These are phyloP conservation scores for Ylistrum balloti DNA, from an alignment of 1,140 invertebrate species.

Conservation along the genomic window DNA sequence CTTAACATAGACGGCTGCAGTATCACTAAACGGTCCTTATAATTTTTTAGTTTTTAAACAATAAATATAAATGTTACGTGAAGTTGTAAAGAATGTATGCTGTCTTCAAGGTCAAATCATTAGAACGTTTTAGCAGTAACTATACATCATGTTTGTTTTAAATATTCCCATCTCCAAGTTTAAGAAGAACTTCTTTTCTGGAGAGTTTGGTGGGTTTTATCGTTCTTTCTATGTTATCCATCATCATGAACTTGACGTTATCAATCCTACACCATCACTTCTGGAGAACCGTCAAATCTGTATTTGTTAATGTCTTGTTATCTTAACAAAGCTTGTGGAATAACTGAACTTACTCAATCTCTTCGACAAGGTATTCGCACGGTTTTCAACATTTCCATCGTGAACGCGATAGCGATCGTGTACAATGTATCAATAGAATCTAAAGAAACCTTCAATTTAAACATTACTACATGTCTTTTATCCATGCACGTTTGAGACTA, in stretches of 20 bases:
- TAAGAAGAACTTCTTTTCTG: background rate
- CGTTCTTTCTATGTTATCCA: background rate
- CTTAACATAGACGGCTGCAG: too few relatives aligned
- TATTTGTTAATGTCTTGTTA: background rate
- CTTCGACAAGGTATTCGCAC: background rate
- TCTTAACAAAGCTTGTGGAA: background rate
- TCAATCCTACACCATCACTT: background rate
- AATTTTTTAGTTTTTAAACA: background rate
- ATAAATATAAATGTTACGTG: background rate
- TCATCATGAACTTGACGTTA: background rate
- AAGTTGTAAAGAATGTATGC: background rate
- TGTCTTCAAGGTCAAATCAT: background rate
- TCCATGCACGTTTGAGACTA: too few relatives aligned
- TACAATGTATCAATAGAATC: too few relatives aligned
- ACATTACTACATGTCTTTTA: too few relatives aligned
- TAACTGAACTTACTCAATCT: background rate
- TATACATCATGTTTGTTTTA: slow-evolving; percentile 28
- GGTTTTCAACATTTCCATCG: background rate
- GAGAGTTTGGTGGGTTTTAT: background rate
- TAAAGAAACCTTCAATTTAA: too few relatives aligned
- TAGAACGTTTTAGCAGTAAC: background rate
- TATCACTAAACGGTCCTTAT: too few relatives aligned
- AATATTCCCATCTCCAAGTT: background rate
- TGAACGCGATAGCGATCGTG: too few relatives aligned
- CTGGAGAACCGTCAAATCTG: background rate